phyloP scores from a whole-genome alignment of 2,888 invertebrate species.

The Baronia brevicornis region DNA sequence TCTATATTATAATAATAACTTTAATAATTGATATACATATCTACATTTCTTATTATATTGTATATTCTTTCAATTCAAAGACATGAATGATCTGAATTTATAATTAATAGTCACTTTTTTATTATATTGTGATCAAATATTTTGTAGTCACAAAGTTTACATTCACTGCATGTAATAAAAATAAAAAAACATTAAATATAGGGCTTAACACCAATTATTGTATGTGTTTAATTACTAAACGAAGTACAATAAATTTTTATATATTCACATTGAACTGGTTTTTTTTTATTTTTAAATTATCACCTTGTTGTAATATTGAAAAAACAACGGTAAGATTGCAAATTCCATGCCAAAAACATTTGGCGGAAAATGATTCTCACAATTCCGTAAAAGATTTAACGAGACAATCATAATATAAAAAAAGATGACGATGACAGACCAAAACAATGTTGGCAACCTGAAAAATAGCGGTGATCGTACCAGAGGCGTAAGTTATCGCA shows the following conservation, averaged over 20 bases:
- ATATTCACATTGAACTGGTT: constrained; percentile 26
- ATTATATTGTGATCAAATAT: constrained; percentile 32
- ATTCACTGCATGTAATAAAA: constrained; percentile 31
- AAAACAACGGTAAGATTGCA: not conserved
- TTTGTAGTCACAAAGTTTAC: constrained; percentile 38
- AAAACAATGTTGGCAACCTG: too few species aligned
- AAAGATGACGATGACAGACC: too few species aligned
- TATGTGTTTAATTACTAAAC: constrained; percentile 64
- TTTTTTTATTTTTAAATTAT: constrained; percentile 17
- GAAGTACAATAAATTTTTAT: constrained; percentile 57
- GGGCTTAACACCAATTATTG: constrained; percentile 54
- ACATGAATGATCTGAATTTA: constrained; percentile 48
- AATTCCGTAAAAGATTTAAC: too few species aligned
- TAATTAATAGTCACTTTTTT: constrained; percentile 25
- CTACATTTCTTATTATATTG: constrained; percentile 19
- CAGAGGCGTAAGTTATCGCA: too few species aligned
- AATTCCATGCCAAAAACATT: too few species aligned
- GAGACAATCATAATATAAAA: too few species aligned
- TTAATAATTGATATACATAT: constrained; percentile 12
- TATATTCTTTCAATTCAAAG: constrained; percentile 20
- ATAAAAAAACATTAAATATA: constrained; percentile 28
- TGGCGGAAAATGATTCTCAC: too few species aligned
- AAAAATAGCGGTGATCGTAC: too few species aligned
- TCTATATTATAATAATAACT: too few species aligned
- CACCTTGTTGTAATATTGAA: not conserved